Percentiles rank a stretch among this genome's conserved stretches.
phyloP scores from a whole-genome alignment of 2,888 invertebrate genomes.

The Drosophila villosipedis region DNA sequence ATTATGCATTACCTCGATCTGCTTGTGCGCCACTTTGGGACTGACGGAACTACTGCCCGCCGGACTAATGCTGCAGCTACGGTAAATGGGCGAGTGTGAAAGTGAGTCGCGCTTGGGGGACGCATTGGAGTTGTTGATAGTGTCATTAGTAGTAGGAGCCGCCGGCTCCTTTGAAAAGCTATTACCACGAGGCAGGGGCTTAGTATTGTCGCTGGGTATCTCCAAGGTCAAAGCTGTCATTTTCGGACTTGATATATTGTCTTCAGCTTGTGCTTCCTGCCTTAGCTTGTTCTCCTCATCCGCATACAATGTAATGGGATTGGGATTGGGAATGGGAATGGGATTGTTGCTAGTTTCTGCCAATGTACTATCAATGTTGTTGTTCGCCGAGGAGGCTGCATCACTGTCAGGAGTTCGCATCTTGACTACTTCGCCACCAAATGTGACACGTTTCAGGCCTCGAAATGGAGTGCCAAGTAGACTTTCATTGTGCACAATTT shows the following conservation, averaged over 20 bases:
- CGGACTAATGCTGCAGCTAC: conserved; percentile 85
- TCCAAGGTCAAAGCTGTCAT: conserved; percentile 79
- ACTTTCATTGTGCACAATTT: conserved; percentile 26
- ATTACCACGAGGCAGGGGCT: conserved; percentile 68
- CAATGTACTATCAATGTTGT: conserved; percentile 20
- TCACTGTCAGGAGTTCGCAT: conserved; percentile 94
- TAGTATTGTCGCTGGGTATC: conserved; percentile 84
- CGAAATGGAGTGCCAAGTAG: conserved; percentile 84
- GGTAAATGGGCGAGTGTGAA: conserved; percentile 71
- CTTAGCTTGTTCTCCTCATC: not conserved
- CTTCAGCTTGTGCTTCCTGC: conserved; percentile 1
- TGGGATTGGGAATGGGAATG: not conserved
- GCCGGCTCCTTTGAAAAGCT: conserved; percentile 9
- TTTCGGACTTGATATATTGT: not conserved
- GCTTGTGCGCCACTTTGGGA: conserved; percentile 86
- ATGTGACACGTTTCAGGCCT: conserved; percentile 91
- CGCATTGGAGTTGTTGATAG: conserved; percentile 16
- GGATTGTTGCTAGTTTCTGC: conserved; percentile 1
- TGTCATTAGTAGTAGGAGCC: not conserved
- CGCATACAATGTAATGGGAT: not conserved
- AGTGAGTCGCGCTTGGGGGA: conserved; percentile 57
- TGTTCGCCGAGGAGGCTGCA: conserved; percentile 85
- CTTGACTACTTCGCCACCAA: conserved; percentile 95
- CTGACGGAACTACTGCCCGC: conserved; percentile 85
- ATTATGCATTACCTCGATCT: conserved; percentile 90